These are phyloP conservation scores for Danio albolineatus DNA, from an alignment of 2,797 vertebrate species.

Conservation along the genomic window DNA sequence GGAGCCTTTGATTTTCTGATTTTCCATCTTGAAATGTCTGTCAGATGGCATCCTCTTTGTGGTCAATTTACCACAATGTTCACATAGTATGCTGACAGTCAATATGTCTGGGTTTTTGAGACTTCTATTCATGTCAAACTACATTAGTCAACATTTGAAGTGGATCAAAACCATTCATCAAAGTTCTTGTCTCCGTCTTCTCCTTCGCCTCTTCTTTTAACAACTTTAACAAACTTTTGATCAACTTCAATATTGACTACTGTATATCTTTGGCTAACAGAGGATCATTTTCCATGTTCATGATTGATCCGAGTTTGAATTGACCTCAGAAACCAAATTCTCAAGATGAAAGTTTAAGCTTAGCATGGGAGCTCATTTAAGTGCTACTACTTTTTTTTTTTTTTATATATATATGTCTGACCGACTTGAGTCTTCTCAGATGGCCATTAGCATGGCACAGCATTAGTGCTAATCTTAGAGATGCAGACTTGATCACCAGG, in stretches of 20 bases:
- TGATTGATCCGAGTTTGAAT: neutral
- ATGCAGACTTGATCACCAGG: conserved; percentile 7
- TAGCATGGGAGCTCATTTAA: neutral
- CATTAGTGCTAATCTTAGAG: conserved; percentile 35
- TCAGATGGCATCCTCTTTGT: neutral
- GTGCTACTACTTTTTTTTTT: neutral
- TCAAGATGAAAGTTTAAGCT: neutral
- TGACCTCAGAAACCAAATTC: conserved; percentile 1
- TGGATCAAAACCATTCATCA: too few relatives aligned
- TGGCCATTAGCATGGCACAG: neutral
- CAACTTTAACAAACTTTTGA: too few relatives aligned
- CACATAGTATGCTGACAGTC: neutral
- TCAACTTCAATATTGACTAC: too few relatives aligned
- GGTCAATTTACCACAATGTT: neutral
- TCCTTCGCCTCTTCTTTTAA: too few relatives aligned
- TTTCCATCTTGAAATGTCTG: neutral
- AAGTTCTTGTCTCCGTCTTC: too few relatives aligned
- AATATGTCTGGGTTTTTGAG: neutral
- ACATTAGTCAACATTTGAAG: too few relatives aligned
- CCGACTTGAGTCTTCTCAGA: neutral
- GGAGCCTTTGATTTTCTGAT: neutral
- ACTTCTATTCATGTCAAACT: neutral
- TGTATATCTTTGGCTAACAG: neutral
- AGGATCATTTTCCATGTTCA: neutral
- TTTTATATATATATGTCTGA: neutral